A percentile compares a stretch with the other conserved stretches of the same genome.
Evolutionary conservation across 2,797 vertebrate genomes (phyloP).

Genomic region (Pogonophryne albipinna): DNA sequence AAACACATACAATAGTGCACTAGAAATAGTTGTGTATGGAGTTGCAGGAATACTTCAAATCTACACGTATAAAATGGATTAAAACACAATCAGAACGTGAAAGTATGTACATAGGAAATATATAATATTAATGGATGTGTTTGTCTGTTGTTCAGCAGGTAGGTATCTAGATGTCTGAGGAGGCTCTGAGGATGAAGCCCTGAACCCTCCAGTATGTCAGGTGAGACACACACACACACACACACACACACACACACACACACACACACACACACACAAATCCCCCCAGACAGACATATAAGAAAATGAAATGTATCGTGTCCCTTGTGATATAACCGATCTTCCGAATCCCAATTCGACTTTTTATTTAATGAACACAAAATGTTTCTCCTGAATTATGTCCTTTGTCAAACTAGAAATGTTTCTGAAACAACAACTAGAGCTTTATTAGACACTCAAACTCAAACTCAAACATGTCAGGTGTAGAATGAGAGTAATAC

Average conservation of each 20-base stretch:
- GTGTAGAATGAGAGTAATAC: too few species aligned
- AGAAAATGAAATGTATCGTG: not conserved
- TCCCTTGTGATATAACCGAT: not conserved
- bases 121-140: slow-evolving; percentile 15
- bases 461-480: not conserved
- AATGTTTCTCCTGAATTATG: not conserved
- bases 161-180: slow-evolving; percentile 78
- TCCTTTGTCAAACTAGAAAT: not conserved
- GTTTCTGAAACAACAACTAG: not conserved
- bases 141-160: slow-evolving; percentile 44
- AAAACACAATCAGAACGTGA: too few species aligned
- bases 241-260: not conserved
- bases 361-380: not conserved
- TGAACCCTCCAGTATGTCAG: slow-evolving; percentile 89
- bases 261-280: not conserved
- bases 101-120: too few species aligned
- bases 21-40: too few species aligned
- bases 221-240: slow-evolving; percentile 63
- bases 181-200: slow-evolving; percentile 83
- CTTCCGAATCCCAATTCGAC: not conserved
- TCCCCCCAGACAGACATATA: not conserved
- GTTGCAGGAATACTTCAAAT: too few species aligned
- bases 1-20: too few species aligned
- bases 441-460: not conserved
- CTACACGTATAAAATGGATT: too few species aligned